Conservation (phyloP, 2,888 invertebrate species). For the Spodoptera exigua region DNA sequence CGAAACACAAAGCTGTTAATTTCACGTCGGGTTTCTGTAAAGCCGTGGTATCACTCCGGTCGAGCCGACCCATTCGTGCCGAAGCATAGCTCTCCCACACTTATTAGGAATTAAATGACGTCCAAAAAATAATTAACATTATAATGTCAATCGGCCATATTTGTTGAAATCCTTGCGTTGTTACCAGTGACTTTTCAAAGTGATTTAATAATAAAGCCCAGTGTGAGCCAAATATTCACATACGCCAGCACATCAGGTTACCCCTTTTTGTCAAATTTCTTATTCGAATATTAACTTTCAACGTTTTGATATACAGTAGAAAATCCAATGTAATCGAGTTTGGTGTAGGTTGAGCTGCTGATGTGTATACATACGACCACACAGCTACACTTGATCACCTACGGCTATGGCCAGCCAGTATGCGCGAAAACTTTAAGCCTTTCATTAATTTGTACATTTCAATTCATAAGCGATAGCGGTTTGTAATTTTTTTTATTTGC, state of each 20-base stretch:
- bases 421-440: constrained; percentile 60
- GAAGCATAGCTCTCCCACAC: too few relatives aligned
- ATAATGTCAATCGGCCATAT: constrained; percentile 27
- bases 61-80: too few relatives aligned
- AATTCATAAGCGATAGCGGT: constrained; percentile 44
- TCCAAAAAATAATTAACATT: constrained; percentile 12
- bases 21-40: too few relatives aligned
- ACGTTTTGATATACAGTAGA: too few relatives aligned
- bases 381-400: constrained; percentile 48
- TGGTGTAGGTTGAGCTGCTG: constrained; percentile 3
- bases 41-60: too few relatives aligned
- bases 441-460: constrained; percentile 54
- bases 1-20: too few relatives aligned
- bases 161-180: constrained; percentile 33
- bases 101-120: constrained; percentile 3
- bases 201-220: constrained; percentile 17
- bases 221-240: background rate
- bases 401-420: constrained; percentile 33
- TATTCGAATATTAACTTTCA: too few relatives aligned
- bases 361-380: constrained; percentile 4
- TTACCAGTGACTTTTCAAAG: constrained; percentile 15
- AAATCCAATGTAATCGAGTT: too few relatives aligned
- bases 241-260: background rate
- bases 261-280: too few relatives aligned
- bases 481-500: too few relatives aligned